These are phyloP conservation scores for Drosophila setosimentum DNA, from an alignment of 2,888 invertebrate species.

Conservation along the genomic window DNA sequence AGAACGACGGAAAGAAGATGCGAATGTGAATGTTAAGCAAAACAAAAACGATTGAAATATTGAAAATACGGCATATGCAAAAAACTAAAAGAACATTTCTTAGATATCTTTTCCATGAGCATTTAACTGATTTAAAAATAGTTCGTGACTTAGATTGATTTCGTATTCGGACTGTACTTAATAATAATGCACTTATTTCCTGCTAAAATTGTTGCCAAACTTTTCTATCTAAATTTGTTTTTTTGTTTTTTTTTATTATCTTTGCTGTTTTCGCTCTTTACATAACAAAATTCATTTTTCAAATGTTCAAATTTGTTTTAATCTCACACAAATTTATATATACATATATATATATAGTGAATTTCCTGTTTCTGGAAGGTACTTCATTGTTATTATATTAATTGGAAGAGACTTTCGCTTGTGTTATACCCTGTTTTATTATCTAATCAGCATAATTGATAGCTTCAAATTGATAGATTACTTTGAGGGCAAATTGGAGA, in stretches of 20 bases:
- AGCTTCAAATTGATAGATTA: constrained; percentile 6
- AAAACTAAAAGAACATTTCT: background rate
- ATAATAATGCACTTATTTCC: background rate
- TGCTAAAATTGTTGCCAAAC: background rate
- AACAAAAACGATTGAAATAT: background rate
- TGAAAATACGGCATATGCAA: no score
- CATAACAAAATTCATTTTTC: constrained; percentile 5
- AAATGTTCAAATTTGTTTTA: no score
- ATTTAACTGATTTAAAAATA: background rate
- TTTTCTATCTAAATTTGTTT: constrained; percentile 8
- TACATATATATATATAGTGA: constrained; percentile 8
- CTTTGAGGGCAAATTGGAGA: constrained; percentile 5
- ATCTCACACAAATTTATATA: background rate
- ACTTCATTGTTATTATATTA: background rate
- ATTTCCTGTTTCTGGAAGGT: background rate
- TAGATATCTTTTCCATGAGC: background rate
- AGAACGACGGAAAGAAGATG: background rate
- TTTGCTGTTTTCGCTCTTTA: constrained; percentile 4
- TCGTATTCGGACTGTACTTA: background rate
- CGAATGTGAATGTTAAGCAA: background rate
- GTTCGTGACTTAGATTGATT: background rate
- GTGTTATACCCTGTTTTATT: background rate
- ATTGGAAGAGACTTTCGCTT: background rate
- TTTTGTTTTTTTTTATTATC: constrained; percentile 7
- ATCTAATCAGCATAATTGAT: constrained; percentile 43